Base-by-base conservation (phyloP, 2,113 vertebrate species). In the Colaptes auratus region DNA sequence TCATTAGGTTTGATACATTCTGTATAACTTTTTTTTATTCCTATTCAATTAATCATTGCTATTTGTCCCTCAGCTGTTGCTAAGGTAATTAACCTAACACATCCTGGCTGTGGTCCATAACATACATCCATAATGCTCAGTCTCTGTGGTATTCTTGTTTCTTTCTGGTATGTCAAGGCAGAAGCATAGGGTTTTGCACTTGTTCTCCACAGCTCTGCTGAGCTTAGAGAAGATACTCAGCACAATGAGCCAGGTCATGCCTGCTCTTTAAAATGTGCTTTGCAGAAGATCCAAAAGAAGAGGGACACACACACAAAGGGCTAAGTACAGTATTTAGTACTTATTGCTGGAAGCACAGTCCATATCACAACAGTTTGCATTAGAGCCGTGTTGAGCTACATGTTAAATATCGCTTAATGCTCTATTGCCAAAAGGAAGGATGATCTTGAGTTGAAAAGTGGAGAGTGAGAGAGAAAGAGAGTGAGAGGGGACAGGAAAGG, bases 1-100 rank as follows among this genome's bases (percentile, higher is more conserved):
- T 96, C 80, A 72, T 91, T 95, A 89, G 18, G 10, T 95, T 96
- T 96, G 82, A 89, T 96, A 91, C 28, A 53, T 89, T 93, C 87
- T 75, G 23, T 28, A 39, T 92, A 81, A 82, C 44, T 66, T 63
- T 86, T 15, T 81, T 77, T 80, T 14, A 80, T 11, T 11, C 76
- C 67, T 90, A 33, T 86, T 90, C 86, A 90, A 88, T 93, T 73
- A 87, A 89, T 64, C 53, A 67, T 88, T 78, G 33, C 65, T 93
- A 52, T 95, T 92, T 86, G 52, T 86, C 59, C 83, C 21, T 90
- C 53, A 83, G 65, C 24, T 85, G 82, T 95, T 96, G 91, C 70
- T 93, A 83, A 53, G 44, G 64, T 76, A 82, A 82, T 88, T 92
- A 96, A 95, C 93, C 88, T 94, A 94, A 91, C 82, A 53, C 75